Conservation (phyloP, 2,888 invertebrate species). For the Rhagonycha lutea region DNA sequence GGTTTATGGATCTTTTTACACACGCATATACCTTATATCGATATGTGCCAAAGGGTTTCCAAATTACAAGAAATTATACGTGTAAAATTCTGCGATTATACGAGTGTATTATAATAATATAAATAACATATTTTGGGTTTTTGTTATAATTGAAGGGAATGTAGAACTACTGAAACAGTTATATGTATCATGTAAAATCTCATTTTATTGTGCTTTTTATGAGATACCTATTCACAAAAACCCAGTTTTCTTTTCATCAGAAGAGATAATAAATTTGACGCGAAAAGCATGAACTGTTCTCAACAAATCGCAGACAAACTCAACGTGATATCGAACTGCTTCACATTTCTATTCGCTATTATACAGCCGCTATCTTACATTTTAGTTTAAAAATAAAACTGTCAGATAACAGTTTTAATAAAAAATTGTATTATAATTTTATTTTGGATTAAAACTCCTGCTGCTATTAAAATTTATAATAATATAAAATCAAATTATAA, state of each 20-base stretch:
- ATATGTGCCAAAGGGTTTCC: background rate
- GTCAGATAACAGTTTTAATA: background rate
- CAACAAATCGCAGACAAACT: slow-evolving; percentile 28
- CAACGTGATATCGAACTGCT: slow-evolving; percentile 27
- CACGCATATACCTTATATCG: background rate
- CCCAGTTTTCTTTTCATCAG: slow-evolving; percentile 44
- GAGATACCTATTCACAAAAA: slow-evolving; percentile 38
- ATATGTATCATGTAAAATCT: slow-evolving; percentile 26
- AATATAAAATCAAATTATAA: background rate
- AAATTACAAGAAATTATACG: background rate
- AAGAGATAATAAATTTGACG: slow-evolving; percentile 43
- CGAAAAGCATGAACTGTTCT: slow-evolving; percentile 30
- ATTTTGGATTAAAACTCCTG: background rate
- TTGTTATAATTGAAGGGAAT: too few relatives aligned
- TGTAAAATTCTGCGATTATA: background rate
- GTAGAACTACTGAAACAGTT: background rate
- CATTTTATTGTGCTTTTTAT: slow-evolving; percentile 40
- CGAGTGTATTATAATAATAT: background rate
- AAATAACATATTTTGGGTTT: slow-evolving; percentile 3
- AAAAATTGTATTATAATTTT: background rate
- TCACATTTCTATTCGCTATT: background rate
- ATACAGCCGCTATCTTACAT: background rate
- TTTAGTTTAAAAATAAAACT: background rate
- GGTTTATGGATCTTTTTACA: background rate
- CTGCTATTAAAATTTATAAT: background rate